Conservation (phyloP, 1,140 invertebrate genomes). For the Cherax quadricarinatus region DNA sequence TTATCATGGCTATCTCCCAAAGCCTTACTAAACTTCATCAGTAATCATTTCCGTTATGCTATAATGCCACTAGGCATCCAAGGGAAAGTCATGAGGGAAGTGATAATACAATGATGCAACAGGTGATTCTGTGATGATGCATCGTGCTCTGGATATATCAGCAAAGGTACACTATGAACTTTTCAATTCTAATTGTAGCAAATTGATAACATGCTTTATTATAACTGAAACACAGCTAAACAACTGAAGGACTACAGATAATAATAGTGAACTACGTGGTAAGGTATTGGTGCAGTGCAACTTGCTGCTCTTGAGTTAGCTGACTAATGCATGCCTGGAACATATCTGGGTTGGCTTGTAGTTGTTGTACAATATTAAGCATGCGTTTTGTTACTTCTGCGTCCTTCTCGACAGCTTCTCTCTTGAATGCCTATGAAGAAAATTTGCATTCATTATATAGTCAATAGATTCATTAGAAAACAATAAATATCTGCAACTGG, state of each 20-base stretch:
- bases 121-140: constrained; percentile 20
- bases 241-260: constrained; percentile 14
- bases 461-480: no score
- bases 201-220: constrained; percentile 27
- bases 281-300: constrained; percentile 86
- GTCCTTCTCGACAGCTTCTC: constrained; percentile 86
- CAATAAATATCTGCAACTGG: no score
- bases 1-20: constrained; percentile 15
- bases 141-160: constrained; percentile 39
- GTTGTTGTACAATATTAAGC: constrained; percentile 86
- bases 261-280: constrained; percentile 53
- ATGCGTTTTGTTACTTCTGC: constrained; percentile 83
- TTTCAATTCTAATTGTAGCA: background rate
- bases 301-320: constrained; percentile 87
- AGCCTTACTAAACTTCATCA: background rate
- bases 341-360: constrained; percentile 82
- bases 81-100: background rate
- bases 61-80: background rate
- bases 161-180: constrained; percentile 34
- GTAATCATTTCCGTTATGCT: background rate
- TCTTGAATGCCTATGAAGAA: constrained; percentile 87
- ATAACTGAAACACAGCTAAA: constrained; percentile 5
- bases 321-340: constrained; percentile 89
- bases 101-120: background rate
- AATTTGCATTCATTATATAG: no score